Evolutionary conservation across 30 jellyfish, hydroid and myxozoan genomes (phyloP).

Genomic region (Aurelia coerulea): DNA sequence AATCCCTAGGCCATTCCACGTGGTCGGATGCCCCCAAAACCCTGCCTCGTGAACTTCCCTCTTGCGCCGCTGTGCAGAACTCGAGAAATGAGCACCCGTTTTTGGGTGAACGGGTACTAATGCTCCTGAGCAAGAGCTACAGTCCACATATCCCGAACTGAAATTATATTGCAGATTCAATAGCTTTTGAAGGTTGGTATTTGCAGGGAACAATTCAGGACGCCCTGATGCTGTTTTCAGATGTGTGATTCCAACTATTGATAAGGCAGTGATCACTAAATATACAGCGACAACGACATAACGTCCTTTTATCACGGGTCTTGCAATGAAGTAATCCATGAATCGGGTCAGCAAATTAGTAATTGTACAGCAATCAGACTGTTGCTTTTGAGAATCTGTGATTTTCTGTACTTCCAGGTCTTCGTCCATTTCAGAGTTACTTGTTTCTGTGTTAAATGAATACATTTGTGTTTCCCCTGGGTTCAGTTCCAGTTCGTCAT

Average conservation of each 20-base stretch:
- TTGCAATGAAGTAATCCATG: constrained; percentile 49
- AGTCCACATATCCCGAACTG: constrained; percentile 64
- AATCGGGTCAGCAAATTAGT: constrained; percentile 30
- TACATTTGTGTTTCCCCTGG: constrained; percentile 1
- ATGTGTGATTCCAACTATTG: constrained; percentile 49
- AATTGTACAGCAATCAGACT: constrained; percentile 61
- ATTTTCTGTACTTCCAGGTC: neutral
- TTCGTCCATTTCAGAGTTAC: neutral
- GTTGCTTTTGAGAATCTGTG: neutral
- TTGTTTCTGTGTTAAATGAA: neutral
- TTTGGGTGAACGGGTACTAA: constrained; percentile 14
- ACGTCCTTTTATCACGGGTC: constrained; percentile 53
- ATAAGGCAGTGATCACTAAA: constrained; percentile 34
- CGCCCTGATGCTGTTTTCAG: constrained; percentile 74
- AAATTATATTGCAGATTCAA: constrained; percentile 48
- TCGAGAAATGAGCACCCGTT: neutral
- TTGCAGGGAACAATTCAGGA: constrained; percentile 66
- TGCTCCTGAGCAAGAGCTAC: constrained; percentile 54
- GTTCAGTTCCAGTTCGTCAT: constrained; percentile 34
- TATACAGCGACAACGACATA: constrained; percentile 25
- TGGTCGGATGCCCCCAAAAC: constrained; percentile 1
- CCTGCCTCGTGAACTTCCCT: constrained; percentile 21
- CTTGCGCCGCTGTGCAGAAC: constrained; percentile 6
- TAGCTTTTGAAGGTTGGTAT: constrained; percentile 66
- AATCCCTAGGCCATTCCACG: neutral